Evolutionary conservation across 2,113 vertebrate species (phyloP).

Genomic region (Prunella himalayana): DNA sequence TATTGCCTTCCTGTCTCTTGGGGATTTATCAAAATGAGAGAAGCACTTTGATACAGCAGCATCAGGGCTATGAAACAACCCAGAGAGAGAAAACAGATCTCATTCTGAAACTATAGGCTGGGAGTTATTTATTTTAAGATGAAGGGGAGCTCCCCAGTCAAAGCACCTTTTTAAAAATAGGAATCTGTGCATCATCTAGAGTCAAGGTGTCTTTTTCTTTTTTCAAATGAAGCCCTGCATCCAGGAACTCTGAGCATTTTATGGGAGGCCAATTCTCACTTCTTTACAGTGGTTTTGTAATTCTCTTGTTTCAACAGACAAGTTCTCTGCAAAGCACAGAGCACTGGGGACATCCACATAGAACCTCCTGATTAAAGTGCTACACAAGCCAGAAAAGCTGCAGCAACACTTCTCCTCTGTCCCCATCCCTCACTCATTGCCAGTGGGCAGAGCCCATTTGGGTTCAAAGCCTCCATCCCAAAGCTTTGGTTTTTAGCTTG

Average conservation of each 20-base stretch:
- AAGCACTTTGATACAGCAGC: neutral
- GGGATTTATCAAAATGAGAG: neutral
- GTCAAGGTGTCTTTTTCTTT: neutral
- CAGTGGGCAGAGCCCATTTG: neutral
- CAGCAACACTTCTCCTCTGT: neutral
- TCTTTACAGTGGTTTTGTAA: neutral
- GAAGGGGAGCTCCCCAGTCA: neutral
- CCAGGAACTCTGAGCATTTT: neutral
- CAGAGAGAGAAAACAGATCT: neutral
- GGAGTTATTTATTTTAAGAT: neutral
- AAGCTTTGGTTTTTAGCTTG: neutral
- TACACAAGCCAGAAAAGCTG: neutral
- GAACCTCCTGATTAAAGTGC: neutral
- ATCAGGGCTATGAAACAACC: neutral
- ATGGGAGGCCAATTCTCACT: neutral
- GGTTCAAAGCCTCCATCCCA: neutral
- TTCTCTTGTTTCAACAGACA: neutral
- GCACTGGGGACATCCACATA: neutral
- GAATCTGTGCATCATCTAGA: neutral
- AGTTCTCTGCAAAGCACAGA: neutral
- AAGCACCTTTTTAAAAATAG: neutral
- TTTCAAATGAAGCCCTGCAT: neutral
- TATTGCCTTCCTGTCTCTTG: neutral
- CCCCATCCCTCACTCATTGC: neutral
- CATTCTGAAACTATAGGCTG: neutral